Percentiles rank a stretch among this genome's conserved stretches.
These are phyloP conservation scores for Pelusios castaneus DNA, from an alignment of 2,113 vertebrate genomes.

Conservation along the genomic window DNA sequence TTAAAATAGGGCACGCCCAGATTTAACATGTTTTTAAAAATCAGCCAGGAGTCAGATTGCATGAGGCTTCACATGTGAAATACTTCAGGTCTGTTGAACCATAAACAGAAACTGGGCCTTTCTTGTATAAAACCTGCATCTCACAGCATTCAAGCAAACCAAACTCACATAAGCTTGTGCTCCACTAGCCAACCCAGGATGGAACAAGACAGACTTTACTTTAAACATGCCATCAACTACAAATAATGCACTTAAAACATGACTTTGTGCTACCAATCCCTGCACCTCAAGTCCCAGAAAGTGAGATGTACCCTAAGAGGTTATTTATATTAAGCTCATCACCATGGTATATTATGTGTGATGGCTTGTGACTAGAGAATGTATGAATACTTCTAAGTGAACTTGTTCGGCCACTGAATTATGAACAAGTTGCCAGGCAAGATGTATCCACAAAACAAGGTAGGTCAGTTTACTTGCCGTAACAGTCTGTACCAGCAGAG, in stretches of 20 bases:
- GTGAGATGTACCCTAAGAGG: not conserved
- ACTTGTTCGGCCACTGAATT: not conserved
- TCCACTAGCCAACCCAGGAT: not conserved
- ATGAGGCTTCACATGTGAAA: not conserved
- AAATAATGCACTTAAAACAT: not conserved
- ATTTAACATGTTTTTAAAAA: not conserved
- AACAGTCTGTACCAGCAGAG: not conserved
- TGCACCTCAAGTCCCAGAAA: not conserved
- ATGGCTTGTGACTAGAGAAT: not conserved
- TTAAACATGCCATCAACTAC: not conserved
- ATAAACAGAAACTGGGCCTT: not conserved
- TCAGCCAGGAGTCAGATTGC: not conserved
- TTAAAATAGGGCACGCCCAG: not conserved
- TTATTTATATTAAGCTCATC: not conserved
- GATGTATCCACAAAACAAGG: not conserved
- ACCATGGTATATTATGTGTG: not conserved
- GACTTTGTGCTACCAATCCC: not conserved
- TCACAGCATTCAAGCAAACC: not conserved
- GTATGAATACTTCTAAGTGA: not conserved
- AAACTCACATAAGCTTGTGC: not conserved
- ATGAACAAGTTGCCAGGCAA: not conserved
- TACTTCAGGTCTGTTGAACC: not conserved
- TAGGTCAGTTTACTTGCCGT: not conserved
- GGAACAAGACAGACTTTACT: not conserved
- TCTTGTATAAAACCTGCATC: not conserved